Evolutionary conservation across 1,140 invertebrate genomes (phyloP).

Genomic region (Aphelinus atriplicis): DNA sequence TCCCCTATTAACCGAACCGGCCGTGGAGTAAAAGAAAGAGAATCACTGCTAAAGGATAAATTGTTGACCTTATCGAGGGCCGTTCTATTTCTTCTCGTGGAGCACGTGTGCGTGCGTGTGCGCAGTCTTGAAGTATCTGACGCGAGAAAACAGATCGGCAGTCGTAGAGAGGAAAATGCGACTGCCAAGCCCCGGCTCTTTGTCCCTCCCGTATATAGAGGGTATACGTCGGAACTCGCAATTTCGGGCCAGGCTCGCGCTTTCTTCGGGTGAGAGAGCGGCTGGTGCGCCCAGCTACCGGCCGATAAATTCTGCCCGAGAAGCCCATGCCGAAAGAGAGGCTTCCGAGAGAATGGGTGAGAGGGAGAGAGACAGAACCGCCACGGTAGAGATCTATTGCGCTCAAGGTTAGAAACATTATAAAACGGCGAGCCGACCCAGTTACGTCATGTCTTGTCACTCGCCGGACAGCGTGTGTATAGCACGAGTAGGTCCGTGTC

Average conservation of each 20-base stretch:
- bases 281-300: too few relatives aligned
- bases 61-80: conserved; percentile 14
- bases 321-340: too few relatives aligned
- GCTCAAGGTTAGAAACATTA: too few relatives aligned
- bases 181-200: not conserved
- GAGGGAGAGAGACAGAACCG: too few relatives aligned
- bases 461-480: not conserved
- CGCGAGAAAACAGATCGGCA: conserved; percentile 50
- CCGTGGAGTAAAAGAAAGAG: not conserved
- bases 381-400: too few relatives aligned
- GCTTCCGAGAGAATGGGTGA: too few relatives aligned
- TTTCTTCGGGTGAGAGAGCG: too few relatives aligned
- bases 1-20: not conserved
- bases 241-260: conserved; percentile 43
- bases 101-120: not conserved
- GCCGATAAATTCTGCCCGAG: too few relatives aligned
- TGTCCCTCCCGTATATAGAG: not conserved
- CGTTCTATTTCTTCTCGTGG: not conserved
- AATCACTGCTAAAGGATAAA: conserved; percentile 1
- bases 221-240: conserved; percentile 46
- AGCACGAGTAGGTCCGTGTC: not conserved
- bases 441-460: conserved; percentile 56
- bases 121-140: conserved; percentile 17
- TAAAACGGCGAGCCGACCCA: conserved; percentile 48
- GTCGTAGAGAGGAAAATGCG: not conserved